Evolutionary conservation across 2,888 invertebrate species (phyloP).

Genomic region (Bugula neritina): DNA sequence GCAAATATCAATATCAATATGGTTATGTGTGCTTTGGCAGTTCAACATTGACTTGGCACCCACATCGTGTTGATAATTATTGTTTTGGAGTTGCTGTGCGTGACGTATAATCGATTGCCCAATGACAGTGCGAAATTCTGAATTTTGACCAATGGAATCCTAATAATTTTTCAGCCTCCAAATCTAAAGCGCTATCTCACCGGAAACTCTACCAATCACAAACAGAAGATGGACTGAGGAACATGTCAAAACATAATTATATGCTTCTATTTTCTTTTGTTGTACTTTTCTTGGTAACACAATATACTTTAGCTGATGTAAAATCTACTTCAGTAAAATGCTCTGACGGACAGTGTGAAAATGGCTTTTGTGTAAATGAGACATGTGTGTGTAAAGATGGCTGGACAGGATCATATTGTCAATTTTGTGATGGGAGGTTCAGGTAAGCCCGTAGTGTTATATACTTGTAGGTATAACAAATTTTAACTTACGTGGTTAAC

Average conservation of each 20-base stretch:
- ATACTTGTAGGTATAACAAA: no score
- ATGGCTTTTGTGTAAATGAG: conserved; percentile 12
- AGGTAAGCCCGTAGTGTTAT: no score
- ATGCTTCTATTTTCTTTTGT: not conserved
- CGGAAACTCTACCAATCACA: no score
- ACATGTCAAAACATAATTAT: not conserved
- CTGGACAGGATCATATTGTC: conserved; percentile 7
- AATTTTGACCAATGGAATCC: not conserved
- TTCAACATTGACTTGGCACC: no score
- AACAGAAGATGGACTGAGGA: not conserved
- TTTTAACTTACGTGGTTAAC: no score
- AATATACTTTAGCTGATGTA: no score
- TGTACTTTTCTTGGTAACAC: not conserved
- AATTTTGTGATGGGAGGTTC: conserved; percentile 24
- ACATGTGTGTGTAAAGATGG: conserved; percentile 7
- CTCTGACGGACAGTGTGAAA: conserved; percentile 1
- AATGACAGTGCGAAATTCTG: not conserved
- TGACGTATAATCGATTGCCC: not conserved
- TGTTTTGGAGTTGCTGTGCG: conserved; percentile 20
- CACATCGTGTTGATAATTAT: no score
- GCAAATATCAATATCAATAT: no score
- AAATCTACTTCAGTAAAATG: conserved; percentile 2
- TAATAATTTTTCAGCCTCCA: not conserved
- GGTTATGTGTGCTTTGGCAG: no score
- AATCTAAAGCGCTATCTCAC: not conserved